Percentiles rank a stretch among this genome's conserved stretches.
Evolutionary conservation across 2,113 vertebrate species (phyloP).

Genomic region (Ageneiosus marmoratus): DNA sequence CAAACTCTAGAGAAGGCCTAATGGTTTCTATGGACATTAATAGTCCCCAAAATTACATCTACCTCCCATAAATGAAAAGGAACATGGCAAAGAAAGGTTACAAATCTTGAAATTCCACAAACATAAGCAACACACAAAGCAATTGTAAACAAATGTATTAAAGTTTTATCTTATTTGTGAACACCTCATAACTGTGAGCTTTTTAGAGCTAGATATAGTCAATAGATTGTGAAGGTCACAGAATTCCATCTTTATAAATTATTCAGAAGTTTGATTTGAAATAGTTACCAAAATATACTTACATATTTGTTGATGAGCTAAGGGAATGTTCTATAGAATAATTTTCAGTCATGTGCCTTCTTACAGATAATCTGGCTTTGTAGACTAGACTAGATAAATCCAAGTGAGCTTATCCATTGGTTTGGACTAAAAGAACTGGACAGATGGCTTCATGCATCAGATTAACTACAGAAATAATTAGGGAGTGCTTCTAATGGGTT

Average conservation of each 20-base stretch:
- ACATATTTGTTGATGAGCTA: background rate
- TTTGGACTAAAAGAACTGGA: slow-evolving; percentile 1
- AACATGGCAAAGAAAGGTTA: background rate
- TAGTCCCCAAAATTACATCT: background rate
- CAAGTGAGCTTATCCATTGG: background rate
- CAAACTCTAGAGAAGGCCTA: background rate
- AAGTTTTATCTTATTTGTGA: background rate
- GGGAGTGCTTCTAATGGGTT: slow-evolving; percentile 1
- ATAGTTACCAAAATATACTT: background rate
- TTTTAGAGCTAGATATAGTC: background rate
- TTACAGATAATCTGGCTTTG: background rate
- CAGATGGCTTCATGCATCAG: background rate
- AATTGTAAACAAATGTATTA: too few relatives aligned
- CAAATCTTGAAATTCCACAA: background rate
- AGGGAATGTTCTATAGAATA: background rate
- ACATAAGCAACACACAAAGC: background rate
- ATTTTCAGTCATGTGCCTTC: background rate
- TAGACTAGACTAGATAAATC: background rate
- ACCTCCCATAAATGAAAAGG: background rate
- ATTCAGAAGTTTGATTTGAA: background rate
- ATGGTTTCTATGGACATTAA: background rate
- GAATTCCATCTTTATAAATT: background rate
- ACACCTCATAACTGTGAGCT: background rate
- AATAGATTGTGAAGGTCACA: background rate
- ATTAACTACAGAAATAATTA: slow-evolving; percentile 6